Evolutionary conservation across 2,113 vertebrate genomes (phyloP).

Genomic region (Macaca nemestrina): DNA sequence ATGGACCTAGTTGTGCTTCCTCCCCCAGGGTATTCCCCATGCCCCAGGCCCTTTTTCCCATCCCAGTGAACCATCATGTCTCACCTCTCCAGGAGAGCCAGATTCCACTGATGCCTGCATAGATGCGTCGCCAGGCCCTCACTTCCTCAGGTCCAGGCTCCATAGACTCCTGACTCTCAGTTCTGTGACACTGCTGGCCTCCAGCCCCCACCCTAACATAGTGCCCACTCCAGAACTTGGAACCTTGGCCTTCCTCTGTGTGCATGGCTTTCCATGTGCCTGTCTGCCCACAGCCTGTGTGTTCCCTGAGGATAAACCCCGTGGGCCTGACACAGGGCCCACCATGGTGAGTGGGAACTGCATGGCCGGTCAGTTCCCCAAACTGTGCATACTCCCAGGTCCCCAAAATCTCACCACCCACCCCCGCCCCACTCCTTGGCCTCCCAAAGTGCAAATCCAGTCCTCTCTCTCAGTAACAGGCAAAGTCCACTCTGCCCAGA

Average conservation of each 20-base stretch:
- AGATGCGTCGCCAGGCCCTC: background rate
- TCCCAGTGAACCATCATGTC: background rate
- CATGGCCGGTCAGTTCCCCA: background rate
- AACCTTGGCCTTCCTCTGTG: background rate
- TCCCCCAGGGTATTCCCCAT: accelerated
- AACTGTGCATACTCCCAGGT: background rate
- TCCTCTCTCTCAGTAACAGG: background rate
- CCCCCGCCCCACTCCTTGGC: background rate
- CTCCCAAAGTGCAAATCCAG: background rate
- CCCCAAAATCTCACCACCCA: accelerated
- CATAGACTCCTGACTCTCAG: background rate
- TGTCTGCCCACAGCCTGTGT: background rate
- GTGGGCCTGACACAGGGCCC: background rate
- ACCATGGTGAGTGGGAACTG: background rate
- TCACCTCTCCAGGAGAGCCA: background rate
- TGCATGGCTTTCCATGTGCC: background rate
- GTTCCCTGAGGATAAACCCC: background rate
- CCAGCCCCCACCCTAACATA: accelerated
- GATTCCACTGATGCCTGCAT: background rate
- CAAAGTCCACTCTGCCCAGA: background rate
- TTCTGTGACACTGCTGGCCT: background rate
- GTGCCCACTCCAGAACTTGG: background rate
- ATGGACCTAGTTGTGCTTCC: background rate
- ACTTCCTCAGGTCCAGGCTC: background rate
- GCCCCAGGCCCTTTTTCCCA: too few species aligned